Base-by-base conservation (phyloP, 2,113 vertebrate genomes). In the Seriola quinqueradiata region DNA sequence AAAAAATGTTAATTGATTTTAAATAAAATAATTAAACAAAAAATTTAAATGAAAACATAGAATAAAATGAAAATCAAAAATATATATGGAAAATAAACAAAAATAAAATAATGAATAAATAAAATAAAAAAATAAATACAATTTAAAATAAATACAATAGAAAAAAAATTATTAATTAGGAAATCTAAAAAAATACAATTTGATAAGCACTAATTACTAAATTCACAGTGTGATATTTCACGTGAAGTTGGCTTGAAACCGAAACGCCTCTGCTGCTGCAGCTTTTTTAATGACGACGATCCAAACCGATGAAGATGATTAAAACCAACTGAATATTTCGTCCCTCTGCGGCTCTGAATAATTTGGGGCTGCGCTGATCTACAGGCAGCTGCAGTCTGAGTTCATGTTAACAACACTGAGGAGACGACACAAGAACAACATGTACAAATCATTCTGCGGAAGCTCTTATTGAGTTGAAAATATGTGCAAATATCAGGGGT, bases 201-300 rank as follows among this genome's bases (percentile, higher is more conserved):
- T 36, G 6, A 40, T 40, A 21, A 40, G 28, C 28, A 28, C 2
- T 28, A 28, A 2, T 28, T 28, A 28, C 28, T 28, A 28, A 28
- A 28, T 28, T 28, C 28, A 28, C 46, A 48, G 46, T n/a, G 21
- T 34, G 34, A 55, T n/a, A 48, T 17, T 25, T 23, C 12, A 16
- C n/a, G 4, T 23, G 44, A 38, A 46, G 13, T 7, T 75, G 34
- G 48, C 23, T 2, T 55, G 48, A 32, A 55, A 28, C 73, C 73
- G 42, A 16, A 65, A 75, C 60, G 32, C 72, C 72, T 64, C 70
- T 44, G 71, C 71, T 23, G 71, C 44, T 50, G 72, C 70, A 75
- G 44, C 32, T 77, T 48, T 36, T 21, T 69, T 34, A 77, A 69
- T 52, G 42, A 50, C 21, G 40, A 61, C 21, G 42, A 70, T 50